Evolutionary conservation across 2,113 vertebrate species (phyloP).

Genomic region (Cyprinodon tularosa): DNA sequence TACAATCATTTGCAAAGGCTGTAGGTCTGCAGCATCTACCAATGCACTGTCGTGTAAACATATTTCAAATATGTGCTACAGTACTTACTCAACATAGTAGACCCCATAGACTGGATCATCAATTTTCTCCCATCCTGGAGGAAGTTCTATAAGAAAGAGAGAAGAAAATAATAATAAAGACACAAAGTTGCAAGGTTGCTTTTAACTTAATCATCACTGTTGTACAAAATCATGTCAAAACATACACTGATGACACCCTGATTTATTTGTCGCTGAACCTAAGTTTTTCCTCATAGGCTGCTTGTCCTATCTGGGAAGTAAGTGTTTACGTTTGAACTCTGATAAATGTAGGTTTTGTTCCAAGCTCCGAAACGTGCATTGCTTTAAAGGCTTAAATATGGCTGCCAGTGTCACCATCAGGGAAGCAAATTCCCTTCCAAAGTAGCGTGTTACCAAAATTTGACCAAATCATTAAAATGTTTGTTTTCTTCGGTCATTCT

Average conservation of each 20-base stretch:
- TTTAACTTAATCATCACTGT: slow-evolving; percentile 23
- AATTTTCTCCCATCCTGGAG: slow-evolving; percentile 98
- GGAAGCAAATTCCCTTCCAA: neutral
- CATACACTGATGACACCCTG: neutral
- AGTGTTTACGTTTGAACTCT: no score
- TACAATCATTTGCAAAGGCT: neutral
- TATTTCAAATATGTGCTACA: neutral
- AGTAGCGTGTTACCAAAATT: neutral
- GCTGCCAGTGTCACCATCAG: neutral
- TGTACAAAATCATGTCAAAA: neutral
- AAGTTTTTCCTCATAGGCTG: neutral
- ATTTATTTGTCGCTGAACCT: neutral
- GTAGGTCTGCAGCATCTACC: neutral
- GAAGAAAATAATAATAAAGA: slow-evolving; percentile 1
- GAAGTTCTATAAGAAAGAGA: slow-evolving; percentile 85
- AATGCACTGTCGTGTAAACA: no score
- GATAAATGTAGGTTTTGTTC: no score
- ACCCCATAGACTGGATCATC: slow-evolving; percentile 98
- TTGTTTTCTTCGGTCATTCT: neutral
- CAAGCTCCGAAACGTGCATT: no score
- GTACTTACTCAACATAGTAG: slow-evolving; percentile 99
- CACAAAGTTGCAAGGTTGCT: slow-evolving; percentile 7
- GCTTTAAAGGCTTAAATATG: no score
- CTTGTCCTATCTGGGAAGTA: neutral
- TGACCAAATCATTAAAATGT: neutral